A percentile compares a stretch with the other conserved stretches of the same genome.
These are phyloP conservation scores for Copsychus sechellarum DNA, from an alignment of 2,113 vertebrate genomes.

Conservation along the genomic window DNA sequence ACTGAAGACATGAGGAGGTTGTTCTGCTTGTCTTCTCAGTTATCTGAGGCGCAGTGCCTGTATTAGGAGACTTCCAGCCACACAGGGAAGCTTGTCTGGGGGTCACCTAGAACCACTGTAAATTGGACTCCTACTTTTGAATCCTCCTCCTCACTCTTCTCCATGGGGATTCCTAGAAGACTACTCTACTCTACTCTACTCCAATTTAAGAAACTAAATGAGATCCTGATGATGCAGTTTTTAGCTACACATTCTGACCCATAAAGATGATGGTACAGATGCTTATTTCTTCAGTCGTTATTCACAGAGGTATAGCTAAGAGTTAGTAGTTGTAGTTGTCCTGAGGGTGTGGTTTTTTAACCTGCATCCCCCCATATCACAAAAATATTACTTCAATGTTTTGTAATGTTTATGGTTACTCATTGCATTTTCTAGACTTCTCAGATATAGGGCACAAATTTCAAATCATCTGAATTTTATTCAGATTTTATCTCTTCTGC, in stretches of 20 bases:
- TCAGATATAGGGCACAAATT: not conserved
- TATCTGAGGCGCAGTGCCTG: not conserved
- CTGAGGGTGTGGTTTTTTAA: not conserved
- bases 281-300: not conserved
- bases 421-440: not conserved
- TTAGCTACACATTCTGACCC: not conserved
- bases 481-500: not conserved
- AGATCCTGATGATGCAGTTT: not conserved
- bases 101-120: not conserved
- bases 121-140: not conserved
- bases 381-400: not conserved
- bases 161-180: not conserved
- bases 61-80: not conserved
- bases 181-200: not conserved
- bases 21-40: not conserved
- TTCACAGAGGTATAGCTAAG: not conserved
- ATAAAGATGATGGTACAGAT: not conserved
- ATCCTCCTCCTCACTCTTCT: fast-evolving
- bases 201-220: not conserved
- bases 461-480: not conserved
- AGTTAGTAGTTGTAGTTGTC: not conserved
- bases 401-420: not conserved
- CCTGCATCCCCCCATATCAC: not conserved
- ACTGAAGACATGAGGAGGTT: not conserved
- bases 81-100: not conserved